Percentiles rank a stretch among this genome's conserved stretches.
Evolutionary conservation across 1,140 invertebrate genomes (phyloP).

Genomic region (Mercenaria mercenaria): DNA sequence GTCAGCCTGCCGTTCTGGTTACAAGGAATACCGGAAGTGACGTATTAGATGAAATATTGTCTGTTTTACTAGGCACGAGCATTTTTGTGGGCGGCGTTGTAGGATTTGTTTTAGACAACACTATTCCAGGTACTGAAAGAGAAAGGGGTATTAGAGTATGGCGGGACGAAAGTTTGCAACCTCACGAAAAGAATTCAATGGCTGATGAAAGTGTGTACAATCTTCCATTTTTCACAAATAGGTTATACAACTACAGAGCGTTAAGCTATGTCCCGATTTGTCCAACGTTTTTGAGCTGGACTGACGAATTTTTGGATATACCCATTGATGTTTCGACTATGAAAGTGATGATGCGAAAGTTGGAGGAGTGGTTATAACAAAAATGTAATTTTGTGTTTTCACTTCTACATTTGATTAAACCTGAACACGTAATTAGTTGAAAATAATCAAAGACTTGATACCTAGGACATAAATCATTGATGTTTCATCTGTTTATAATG

Average conservation of each 20-base stretch:
- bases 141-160: slow-evolving; percentile 8
- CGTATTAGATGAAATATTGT: slow-evolving; percentile 74
- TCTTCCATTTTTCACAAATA: background rate
- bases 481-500: too few relatives aligned
- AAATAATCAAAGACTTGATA: too few relatives aligned
- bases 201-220: slow-evolving; percentile 43
- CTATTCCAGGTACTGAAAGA: slow-evolving; percentile 75
- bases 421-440: too few relatives aligned
- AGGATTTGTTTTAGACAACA: too few relatives aligned
- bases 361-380: background rate
- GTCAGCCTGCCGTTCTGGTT: slow-evolving; percentile 92
- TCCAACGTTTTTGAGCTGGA: slow-evolving; percentile 70
- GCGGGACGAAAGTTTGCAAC: background rate
- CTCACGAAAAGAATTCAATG: slow-evolving; percentile 65
- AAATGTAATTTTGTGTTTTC: too few relatives aligned
- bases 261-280: background rate
- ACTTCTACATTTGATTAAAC: too few relatives aligned
- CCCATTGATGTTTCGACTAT: background rate
- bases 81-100: too few relatives aligned
- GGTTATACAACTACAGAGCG: background rate
- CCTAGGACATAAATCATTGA: too few relatives aligned
- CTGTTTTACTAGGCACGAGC: too few relatives aligned
- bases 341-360: background rate
- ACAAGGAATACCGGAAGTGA: slow-evolving; percentile 70
- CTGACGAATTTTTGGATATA: slow-evolving; percentile 21